These are phyloP conservation scores for Tyto alba DNA, from an alignment of 2,113 vertebrate species.

Conservation along the genomic window DNA sequence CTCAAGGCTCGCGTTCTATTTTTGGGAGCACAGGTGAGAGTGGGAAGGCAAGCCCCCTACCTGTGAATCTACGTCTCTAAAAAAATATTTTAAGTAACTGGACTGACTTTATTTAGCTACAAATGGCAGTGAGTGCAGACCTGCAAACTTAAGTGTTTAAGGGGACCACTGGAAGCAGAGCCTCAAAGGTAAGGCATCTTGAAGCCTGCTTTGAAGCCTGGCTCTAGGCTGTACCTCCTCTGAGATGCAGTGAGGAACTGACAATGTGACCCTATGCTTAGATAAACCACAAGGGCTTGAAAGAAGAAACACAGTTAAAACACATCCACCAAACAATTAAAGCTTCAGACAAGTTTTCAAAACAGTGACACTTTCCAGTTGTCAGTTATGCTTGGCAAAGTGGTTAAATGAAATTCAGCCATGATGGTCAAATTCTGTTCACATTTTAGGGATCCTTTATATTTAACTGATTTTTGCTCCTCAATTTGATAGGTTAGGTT, in stretches of 20 bases:
- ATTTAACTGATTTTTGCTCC: not conserved
- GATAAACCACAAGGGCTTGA: not conserved
- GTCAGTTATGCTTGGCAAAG: not conserved
- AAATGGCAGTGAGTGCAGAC: not conserved
- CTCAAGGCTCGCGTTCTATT: not conserved
- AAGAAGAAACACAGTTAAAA: not conserved
- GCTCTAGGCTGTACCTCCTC: not conserved
- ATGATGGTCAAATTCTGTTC: not conserved
- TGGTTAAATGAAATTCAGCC: not conserved
- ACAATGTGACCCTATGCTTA: not conserved
- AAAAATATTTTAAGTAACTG: not conserved
- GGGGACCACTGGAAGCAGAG: not conserved
- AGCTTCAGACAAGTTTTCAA: not conserved
- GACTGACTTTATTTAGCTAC: not conserved
- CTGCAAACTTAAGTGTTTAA: not conserved
- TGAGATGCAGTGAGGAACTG: not conserved
- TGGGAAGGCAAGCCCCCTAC: not conserved
- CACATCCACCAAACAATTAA: not conserved
- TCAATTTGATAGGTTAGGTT: not conserved
- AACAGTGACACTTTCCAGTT: not conserved
- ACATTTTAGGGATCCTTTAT: not conserved
- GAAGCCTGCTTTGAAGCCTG: not conserved
- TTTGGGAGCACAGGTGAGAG: not conserved
- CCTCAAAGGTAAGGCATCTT: not conserved
- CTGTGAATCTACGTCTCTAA: rapidly evolving